Percentiles rank a stretch among this genome's conserved stretches.
Conservation (phyloP, 2,113 vertebrate species). For the Osmerus mordax region DNA sequence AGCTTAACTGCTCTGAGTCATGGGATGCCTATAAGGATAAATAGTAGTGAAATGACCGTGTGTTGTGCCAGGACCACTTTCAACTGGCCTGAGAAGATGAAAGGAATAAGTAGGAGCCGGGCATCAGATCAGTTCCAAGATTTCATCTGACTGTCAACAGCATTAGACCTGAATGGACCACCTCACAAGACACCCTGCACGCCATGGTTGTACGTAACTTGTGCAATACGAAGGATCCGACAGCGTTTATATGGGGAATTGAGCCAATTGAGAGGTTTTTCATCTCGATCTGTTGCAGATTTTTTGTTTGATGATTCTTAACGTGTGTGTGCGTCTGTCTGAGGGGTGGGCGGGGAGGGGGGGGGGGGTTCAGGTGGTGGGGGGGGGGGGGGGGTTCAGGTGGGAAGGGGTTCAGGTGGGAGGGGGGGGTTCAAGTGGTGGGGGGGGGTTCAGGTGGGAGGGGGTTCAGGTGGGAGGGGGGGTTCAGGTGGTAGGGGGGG, state of each 20-base stretch:
- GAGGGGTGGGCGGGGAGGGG: too few relatives aligned
- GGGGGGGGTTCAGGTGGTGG: too few relatives aligned
- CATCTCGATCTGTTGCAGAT: not conserved
- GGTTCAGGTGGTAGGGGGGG: too few relatives aligned
- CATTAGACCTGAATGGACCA: constrained; percentile 39
- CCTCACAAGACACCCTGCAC: constrained; percentile 29
- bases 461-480: too few relatives aligned
- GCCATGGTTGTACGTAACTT: constrained; percentile 28
- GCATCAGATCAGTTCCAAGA: constrained; percentile 49
- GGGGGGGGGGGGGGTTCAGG: too few relatives aligned
- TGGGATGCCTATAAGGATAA: constrained; percentile 55
- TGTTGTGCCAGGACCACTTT: constrained; percentile 54
- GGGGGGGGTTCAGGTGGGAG: too few relatives aligned
- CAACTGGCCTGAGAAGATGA: constrained; percentile 52
- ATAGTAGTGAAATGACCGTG: constrained; percentile 59
- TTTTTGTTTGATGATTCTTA: not conserved
- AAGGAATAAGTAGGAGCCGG: constrained; percentile 42
- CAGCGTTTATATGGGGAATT: constrained; percentile 43
- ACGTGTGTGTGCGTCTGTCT: too few relatives aligned
- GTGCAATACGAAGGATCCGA: constrained; percentile 46
- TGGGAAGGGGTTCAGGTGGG: too few relatives aligned
- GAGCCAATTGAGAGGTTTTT: constrained; percentile 32
- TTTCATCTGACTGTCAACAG: constrained; percentile 58
- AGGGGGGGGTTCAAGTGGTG: too few relatives aligned
- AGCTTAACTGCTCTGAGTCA: constrained; percentile 53